phyloP scores from a whole-genome alignment of 1,140 invertebrate species.

The Drosophila sulfurigaster region DNA sequence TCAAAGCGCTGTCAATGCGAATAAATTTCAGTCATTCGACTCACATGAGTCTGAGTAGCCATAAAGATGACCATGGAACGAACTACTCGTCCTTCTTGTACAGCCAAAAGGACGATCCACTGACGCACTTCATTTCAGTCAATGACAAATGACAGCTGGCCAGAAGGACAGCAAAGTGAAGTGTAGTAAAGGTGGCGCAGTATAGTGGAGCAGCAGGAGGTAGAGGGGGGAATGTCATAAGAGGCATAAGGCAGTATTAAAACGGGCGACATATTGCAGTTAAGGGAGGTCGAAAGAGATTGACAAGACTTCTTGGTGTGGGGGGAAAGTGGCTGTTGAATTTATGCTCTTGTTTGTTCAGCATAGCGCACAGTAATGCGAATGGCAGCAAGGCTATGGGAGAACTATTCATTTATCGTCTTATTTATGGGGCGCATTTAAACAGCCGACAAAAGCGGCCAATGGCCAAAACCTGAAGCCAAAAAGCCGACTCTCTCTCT shows the following conservation, averaged over 20 bases:
- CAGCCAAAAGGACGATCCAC: conserved; percentile 16
- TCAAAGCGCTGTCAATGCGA: conserved; percentile 38
- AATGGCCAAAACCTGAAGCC: conserved; percentile 44
- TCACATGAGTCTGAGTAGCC: conserved; percentile 12
- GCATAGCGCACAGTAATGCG: conserved; percentile 33
- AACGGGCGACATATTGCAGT: conserved; percentile 51
- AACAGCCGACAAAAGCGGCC: conserved; percentile 53
- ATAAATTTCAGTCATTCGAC: not conserved
- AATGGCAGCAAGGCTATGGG: conserved; percentile 2
- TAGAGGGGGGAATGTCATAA: conserved; percentile 22
- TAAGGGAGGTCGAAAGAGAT: conserved; percentile 16
- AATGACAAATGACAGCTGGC: conserved; percentile 56
- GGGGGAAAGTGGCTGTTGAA: conserved; percentile 30
- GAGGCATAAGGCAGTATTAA: conserved; percentile 53
- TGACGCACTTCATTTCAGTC: conserved; percentile 63
- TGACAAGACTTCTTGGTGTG: not conserved
- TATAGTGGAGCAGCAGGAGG: not conserved
- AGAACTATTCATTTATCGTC: conserved; percentile 75
- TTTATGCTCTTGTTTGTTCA: conserved; percentile 77
- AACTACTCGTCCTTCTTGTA: not conserved
- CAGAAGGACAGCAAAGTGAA: not conserved
- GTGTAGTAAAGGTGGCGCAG: not conserved
- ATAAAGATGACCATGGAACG: conserved; percentile 9
- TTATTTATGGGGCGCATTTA: conserved; percentile 78
- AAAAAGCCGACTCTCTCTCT: not conserved